phyloP scores from a whole-genome alignment of 2,797 vertebrate species.

The Amazona finschi region DNA sequence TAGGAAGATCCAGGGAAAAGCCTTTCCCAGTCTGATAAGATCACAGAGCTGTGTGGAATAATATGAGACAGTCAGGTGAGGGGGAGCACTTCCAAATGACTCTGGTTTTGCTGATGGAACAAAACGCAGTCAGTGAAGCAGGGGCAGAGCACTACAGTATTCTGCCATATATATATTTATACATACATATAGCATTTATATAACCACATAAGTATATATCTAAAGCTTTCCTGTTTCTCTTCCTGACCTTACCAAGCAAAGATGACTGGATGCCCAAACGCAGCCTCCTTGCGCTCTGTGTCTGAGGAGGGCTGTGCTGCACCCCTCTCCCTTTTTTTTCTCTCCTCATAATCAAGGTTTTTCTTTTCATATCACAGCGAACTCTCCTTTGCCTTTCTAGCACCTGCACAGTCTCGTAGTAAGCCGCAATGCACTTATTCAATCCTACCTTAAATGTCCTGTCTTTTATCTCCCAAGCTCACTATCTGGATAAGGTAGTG shows the following conservation, averaged over 20 bases:
- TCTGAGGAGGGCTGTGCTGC: slow-evolving; percentile 62
- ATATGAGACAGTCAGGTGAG: background rate
- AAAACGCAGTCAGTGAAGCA: background rate
- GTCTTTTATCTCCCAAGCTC: slow-evolving; percentile 99
- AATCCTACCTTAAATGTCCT: slow-evolving; percentile 95
- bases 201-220: background rate
- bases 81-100: slow-evolving; percentile 12
- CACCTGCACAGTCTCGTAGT: slow-evolving; percentile 72
- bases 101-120: slow-evolving; percentile 17
- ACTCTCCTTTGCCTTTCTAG: slow-evolving; percentile 63
- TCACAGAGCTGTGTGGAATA: background rate
- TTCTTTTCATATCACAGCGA: slow-evolving; percentile 23
- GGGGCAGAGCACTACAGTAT: background rate
- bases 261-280: slow-evolving; percentile 31
- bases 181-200: background rate
- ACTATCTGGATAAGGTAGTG: slow-evolving; percentile 99
- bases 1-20: background rate
- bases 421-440: slow-evolving; percentile 78
- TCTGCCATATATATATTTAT: background rate
- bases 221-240: slow-evolving; percentile 11
- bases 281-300: slow-evolving; percentile 10
- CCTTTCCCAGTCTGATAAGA: background rate
- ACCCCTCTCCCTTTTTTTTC: slow-evolving; percentile 40
- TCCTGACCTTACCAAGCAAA: slow-evolving; percentile 14
- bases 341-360: slow-evolving; percentile 56